Evolutionary conservation across 2,888 invertebrate species (phyloP).

Genomic region (Selenia dentaria): DNA sequence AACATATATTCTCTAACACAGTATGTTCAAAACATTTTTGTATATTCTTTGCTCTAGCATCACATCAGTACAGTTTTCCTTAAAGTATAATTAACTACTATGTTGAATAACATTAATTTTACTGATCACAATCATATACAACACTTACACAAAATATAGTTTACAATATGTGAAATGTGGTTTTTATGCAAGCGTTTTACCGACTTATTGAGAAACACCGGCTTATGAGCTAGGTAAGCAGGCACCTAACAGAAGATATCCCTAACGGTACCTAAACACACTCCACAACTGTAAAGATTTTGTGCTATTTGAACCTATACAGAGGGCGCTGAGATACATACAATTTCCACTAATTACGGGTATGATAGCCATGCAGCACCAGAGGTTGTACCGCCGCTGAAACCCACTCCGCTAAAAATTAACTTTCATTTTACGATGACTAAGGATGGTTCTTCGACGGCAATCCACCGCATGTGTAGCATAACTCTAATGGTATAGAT

Average conservation of each 20-base stretch:
- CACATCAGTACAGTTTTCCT: conserved; percentile 78
- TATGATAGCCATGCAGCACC: no score
- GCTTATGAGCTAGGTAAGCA: no score
- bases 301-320: conserved; percentile 6
- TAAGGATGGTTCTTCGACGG: no score
- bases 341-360: no score
- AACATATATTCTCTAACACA: conserved; percentile 41
- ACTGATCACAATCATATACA: conserved; percentile 54
- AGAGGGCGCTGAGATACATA: conserved; percentile 1
- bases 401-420: no score
- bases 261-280: conserved; percentile 4
- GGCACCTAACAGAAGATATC: no score
- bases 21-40: conserved; percentile 52
- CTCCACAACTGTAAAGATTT: conserved; percentile 7
- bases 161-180: conserved; percentile 30
- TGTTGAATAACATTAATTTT: conserved; percentile 47
- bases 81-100: conserved; percentile 53
- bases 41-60: conserved; percentile 76
- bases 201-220: no score
- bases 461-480: no score
- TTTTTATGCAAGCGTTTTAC: no score
- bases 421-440: no score
- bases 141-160: conserved; percentile 41
- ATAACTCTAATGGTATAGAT: no score
- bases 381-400: no score